Conservation (phyloP, 2,888 invertebrate species). For the Rhopalosiphum nymphaeae region DNA sequence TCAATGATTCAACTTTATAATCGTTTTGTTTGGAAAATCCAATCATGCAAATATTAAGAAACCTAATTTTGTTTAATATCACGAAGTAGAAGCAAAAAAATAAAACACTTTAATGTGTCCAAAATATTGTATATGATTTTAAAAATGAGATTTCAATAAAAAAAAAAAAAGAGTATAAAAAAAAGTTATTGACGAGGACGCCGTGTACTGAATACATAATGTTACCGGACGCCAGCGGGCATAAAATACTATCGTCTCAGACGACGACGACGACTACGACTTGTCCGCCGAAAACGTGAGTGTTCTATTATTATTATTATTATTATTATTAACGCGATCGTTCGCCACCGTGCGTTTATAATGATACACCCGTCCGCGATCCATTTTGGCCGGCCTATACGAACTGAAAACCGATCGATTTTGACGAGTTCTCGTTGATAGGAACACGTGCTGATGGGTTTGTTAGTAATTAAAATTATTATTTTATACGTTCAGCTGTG, state of each 20-base stretch:
- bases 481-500: background rate
- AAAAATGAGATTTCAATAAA: background rate
- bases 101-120: background rate
- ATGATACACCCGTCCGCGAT: background rate
- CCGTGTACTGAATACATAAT: background rate
- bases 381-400: background rate
- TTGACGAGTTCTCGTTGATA: background rate
- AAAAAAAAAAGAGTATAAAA: background rate
- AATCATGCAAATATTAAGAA: background rate
- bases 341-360: background rate
- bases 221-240: background rate
- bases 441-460: background rate
- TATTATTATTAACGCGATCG: constrained; percentile 2
- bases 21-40: background rate
- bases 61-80: background rate
- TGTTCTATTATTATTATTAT: background rate
- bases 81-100: background rate
- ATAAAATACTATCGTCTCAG: background rate
- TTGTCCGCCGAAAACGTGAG: background rate
- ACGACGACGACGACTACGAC: background rate
- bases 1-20: background rate
- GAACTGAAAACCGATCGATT: background rate
- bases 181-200: background rate
- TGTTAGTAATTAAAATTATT: background rate
- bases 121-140: background rate